These are phyloP conservation scores for Podarcis cretensis DNA, from an alignment of 2,113 vertebrate species.

Conservation along the genomic window DNA sequence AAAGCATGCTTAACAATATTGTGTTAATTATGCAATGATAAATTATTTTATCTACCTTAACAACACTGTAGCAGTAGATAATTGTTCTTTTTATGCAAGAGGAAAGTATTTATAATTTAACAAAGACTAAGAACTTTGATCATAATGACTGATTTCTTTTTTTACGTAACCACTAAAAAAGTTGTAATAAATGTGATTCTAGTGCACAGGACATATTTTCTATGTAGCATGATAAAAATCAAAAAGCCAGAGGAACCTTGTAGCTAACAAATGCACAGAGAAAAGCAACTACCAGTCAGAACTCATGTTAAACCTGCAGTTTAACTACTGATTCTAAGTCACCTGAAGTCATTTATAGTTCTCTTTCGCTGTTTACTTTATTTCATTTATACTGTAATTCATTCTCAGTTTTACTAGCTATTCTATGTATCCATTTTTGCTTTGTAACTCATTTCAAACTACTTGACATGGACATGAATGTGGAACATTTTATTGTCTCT, in stretches of 20 bases:
- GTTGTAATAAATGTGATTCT: not conserved
- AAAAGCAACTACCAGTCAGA: not conserved
- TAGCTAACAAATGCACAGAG: not conserved
- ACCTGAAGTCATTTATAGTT: rapidly evolving
- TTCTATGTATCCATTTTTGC: not conserved
- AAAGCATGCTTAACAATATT: slow-evolving; percentile 74
- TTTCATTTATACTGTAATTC: not conserved
- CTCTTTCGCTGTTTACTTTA: rapidly evolving
- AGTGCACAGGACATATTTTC: not conserved
- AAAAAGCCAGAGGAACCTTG: not conserved
- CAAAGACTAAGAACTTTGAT: slow-evolving; percentile 65
- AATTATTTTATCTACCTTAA: slow-evolving; percentile 78
- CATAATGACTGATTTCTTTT: slow-evolving; percentile 65
- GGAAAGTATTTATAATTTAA: slow-evolving; percentile 66
- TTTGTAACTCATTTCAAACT: not conserved
- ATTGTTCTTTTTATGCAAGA: slow-evolving; percentile 68
- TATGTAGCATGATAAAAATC: not conserved
- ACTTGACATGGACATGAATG: too few species aligned
- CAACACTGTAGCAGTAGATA: slow-evolving; percentile 70
- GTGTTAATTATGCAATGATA: slow-evolving; percentile 80
- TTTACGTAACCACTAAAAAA: slow-evolving; percentile 63
- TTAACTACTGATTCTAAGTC: not conserved
- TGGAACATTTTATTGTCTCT: too few species aligned
- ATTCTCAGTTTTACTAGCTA: rapidly evolving
- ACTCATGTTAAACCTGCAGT: not conserved